phyloP scores from a whole-genome alignment of 2,888 invertebrate genomes.

The Penaeus monodon region DNA sequence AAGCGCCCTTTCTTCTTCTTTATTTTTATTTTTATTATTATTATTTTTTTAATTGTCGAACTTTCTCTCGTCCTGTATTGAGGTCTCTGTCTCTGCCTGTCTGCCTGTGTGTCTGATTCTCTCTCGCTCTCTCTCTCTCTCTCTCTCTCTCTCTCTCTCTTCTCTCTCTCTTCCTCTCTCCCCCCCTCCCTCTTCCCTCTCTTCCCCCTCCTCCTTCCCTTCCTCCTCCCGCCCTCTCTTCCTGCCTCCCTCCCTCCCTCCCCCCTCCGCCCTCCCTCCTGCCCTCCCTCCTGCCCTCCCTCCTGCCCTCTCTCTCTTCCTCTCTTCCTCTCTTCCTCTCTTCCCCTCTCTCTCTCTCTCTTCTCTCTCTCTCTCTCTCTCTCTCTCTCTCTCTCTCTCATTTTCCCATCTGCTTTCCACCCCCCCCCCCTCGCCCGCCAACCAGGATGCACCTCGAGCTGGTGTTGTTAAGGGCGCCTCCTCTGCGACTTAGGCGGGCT shows the following conservation, averaged over 20 bases:
- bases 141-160: neutral
- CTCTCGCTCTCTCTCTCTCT: neutral
- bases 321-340: neutral
- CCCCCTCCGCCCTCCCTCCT: neutral
- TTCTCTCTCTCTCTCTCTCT: neutral
- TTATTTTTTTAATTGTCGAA: too few relatives aligned
- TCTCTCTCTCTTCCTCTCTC: neutral
- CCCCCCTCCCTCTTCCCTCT: neutral
- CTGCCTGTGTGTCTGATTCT: too few relatives aligned
- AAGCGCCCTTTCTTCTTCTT: too few relatives aligned
- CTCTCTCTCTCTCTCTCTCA: neutral
- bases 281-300: neutral
- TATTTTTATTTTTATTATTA: too few relatives aligned
- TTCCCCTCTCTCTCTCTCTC: neutral
- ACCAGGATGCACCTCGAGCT: too few relatives aligned
- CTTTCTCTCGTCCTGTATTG: too few relatives aligned
- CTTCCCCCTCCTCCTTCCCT: neutral
- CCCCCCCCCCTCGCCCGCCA: too few relatives aligned
- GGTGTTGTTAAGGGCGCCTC: too few relatives aligned
- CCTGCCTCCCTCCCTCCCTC: neutral
- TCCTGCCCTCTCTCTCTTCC: neutral
- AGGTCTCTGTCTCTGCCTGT: too few relatives aligned
- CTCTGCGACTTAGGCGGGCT: too few relatives aligned
- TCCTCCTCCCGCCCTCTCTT: too few relatives aligned
- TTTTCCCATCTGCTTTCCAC: too few relatives aligned